Evolutionary conservation across 1,140 invertebrate genomes (phyloP).

Genomic region (Cydia pomonella): DNA sequence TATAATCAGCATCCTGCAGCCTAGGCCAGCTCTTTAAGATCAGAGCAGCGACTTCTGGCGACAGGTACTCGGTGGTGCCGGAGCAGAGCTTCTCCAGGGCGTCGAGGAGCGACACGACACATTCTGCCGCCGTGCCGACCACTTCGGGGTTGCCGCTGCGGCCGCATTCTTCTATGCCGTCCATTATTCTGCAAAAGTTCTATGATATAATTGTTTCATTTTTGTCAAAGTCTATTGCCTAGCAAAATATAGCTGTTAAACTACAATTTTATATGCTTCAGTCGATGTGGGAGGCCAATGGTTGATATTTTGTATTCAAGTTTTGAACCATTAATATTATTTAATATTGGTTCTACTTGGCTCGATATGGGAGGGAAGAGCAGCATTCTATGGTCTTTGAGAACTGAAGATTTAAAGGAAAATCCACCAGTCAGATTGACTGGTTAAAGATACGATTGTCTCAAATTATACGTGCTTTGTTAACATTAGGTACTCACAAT

Average conservation of each 20-base stretch:
- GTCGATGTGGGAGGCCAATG: too few relatives aligned
- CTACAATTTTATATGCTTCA: too few relatives aligned
- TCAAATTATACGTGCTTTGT: background rate
- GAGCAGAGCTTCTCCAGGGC: conserved; percentile 91
- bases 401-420: background rate
- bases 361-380: too few relatives aligned
- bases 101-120: conserved; percentile 90
- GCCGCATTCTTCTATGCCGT: conserved; percentile 93
- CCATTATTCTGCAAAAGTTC: conserved; percentile 87
- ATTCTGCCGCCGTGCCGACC: conserved; percentile 89
- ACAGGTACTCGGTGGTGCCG: conserved; percentile 82
- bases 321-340: too few relatives aligned
- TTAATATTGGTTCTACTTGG: too few relatives aligned
- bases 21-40: conserved; percentile 88
- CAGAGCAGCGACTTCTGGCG: conserved; percentile 81
- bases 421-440: background rate
- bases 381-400: too few relatives aligned
- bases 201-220: background rate
- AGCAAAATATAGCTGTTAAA: too few relatives aligned
- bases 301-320: too few relatives aligned
- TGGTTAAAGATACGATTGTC: background rate
- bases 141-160: conserved; percentile 86
- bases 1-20: conserved; percentile 90
- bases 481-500: conserved; percentile 84
- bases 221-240: too few relatives aligned